Evolutionary conservation across 92 coral and sea anemone genomes (phyloP).

Genomic region (Siderastrea siderea): DNA sequence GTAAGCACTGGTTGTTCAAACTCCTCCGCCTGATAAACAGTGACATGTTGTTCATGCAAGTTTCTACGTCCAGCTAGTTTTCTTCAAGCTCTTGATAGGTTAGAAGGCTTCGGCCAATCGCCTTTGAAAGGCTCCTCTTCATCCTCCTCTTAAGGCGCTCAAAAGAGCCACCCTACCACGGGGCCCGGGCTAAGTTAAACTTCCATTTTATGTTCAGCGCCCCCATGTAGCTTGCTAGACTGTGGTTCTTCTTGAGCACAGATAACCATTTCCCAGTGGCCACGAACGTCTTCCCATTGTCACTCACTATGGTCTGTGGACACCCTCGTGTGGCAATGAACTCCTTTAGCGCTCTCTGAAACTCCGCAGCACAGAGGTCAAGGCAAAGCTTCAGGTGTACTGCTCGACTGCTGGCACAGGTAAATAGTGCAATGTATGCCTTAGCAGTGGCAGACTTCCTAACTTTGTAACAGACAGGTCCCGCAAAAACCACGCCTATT

Average conservation of each 20-base stretch:
- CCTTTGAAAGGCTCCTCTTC: constrained; percentile 45
- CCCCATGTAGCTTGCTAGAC: too few relatives aligned
- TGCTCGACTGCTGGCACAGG: constrained; percentile 70
- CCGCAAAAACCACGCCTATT: constrained; percentile 71
- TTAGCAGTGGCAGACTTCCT: constrained; percentile 8
- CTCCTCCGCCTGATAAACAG: constrained; percentile 74
- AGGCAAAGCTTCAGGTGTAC: constrained; percentile 62
- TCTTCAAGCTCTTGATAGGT: constrained; percentile 65
- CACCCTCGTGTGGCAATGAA: too few relatives aligned
- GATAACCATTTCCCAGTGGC: too few relatives aligned
- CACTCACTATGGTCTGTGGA: too few relatives aligned
- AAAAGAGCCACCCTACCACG: neutral
- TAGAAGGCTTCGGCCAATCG: constrained; percentile 52
- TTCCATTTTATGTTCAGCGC: too few relatives aligned
- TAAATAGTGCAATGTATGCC: constrained; percentile 62
- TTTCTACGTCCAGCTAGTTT: constrained; percentile 66
- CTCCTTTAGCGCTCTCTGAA: constrained; percentile 39
- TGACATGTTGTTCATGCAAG: constrained; percentile 74
- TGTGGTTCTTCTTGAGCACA: too few relatives aligned
- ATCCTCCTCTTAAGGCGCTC: neutral
- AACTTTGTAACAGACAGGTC: constrained; percentile 48
- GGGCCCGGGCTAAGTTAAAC: too few relatives aligned
- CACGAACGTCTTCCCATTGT: too few relatives aligned
- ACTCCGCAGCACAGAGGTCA: constrained; percentile 40
- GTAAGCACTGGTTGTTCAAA: constrained; percentile 71